Percentiles rank a stretch among this genome's conserved stretches.
These are phyloP conservation scores for Mesaphorura yosii DNA, from an alignment of 1,140 invertebrate genomes.

Conservation along the genomic window DNA sequence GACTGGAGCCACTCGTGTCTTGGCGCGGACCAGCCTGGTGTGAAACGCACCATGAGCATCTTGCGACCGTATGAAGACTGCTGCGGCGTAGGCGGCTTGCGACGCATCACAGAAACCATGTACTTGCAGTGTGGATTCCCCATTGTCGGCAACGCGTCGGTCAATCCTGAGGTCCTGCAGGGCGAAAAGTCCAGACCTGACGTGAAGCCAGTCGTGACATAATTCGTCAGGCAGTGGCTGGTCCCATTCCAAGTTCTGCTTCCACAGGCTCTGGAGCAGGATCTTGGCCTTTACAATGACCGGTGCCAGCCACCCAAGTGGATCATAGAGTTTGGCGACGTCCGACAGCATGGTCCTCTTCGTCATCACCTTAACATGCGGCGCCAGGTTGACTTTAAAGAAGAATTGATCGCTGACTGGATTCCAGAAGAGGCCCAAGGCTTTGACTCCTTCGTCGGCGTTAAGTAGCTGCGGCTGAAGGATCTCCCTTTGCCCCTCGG, in stretches of 20 bases:
- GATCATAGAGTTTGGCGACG: conserved; percentile 25
- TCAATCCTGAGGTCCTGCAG: not conserved
- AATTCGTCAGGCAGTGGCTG: conserved; percentile 12
- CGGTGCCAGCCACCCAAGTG: conserved; percentile 17
- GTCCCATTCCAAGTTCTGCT: conserved; percentile 16
- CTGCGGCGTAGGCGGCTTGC: not conserved
- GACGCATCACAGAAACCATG: conserved; percentile 5
- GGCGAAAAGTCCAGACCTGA: not conserved
- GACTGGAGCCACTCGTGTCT: conserved; percentile 31
- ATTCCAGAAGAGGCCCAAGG: conserved; percentile 1
- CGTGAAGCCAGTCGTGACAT: conserved; percentile 27
- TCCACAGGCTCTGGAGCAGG: conserved; percentile 24
- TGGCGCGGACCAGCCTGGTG: conserved; percentile 3
- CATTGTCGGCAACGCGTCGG: not conserved
- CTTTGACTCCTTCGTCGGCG: not conserved
- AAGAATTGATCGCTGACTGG: conserved; percentile 17
- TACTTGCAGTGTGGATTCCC: not conserved
- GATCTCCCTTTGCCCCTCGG: conserved; percentile 1
- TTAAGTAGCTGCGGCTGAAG: not conserved
- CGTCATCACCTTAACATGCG: not conserved
- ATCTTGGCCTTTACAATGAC: conserved; percentile 18
- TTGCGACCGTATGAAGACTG: not conserved
- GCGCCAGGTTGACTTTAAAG: conserved; percentile 1
- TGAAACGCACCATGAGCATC: not conserved
- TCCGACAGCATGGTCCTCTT: conserved; percentile 21